Percentiles rank a stretch among this genome's conserved stretches.
These are phyloP conservation scores for Saxicola maurus DNA, from an alignment of 2,797 vertebrate genomes.

Conservation along the genomic window DNA sequence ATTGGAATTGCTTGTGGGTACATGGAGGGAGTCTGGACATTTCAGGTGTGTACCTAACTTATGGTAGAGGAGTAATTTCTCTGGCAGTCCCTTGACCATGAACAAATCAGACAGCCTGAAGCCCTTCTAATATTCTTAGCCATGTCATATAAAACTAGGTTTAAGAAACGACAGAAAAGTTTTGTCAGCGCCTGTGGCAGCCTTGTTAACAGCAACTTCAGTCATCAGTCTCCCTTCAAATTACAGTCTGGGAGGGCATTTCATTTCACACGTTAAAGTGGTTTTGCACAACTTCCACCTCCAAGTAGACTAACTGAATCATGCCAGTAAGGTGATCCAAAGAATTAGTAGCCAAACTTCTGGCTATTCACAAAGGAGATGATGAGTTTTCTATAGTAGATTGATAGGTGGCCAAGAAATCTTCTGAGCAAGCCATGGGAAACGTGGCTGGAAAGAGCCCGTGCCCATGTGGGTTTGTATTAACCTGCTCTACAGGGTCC, in stretches of 20 bases:
- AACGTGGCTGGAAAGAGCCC: not conserved
- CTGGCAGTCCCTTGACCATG: not conserved
- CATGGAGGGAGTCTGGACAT: not conserved
- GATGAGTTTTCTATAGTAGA: not conserved
- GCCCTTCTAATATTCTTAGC: not conserved
- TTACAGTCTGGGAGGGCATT: not conserved
- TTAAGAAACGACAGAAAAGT: not conserved
- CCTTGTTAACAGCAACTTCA: not conserved
- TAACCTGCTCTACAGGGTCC: not conserved
- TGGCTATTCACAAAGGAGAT: not conserved
- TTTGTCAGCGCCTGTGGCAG: not conserved
- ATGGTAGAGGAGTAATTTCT: not conserved
- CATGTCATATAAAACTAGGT: not conserved
- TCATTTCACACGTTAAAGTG: not conserved
- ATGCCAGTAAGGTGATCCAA: not conserved
- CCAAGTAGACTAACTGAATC: not conserved
- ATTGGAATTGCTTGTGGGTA: not conserved
- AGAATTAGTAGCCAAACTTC: not conserved
- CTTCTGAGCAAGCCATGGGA: not conserved
- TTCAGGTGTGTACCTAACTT: not conserved
- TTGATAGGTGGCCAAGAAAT: not conserved
- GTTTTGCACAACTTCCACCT: not conserved
- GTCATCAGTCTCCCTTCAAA: not conserved
- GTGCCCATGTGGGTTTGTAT: not conserved
- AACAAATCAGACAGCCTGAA: not conserved